Evolutionary conservation across 1,140 invertebrate species (phyloP), one percentile per base, ranked within the genome.

Genomic region (Lysiphlebus fabarum): DNA sequence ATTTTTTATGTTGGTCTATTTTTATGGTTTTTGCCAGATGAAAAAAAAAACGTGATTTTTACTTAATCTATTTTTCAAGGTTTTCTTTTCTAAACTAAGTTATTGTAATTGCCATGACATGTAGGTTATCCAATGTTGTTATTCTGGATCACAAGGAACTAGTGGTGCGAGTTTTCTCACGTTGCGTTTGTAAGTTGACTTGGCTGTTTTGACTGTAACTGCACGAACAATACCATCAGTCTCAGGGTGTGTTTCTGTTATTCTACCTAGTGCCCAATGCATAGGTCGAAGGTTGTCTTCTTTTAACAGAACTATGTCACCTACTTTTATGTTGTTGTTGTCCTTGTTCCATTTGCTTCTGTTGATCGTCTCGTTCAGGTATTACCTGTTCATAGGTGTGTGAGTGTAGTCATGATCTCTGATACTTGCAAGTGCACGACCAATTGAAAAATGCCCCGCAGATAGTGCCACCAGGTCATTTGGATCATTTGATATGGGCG

Each of bases 311-410:
- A 53, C 51, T 2, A 53, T 7, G 0, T 37, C 7, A 0, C 40
- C 17, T 14, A 1, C 8, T 1, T 26, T 14, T 6, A 42, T 17
- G 9, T 47, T n/a, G 12, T 47, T 44, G 4, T 12, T 10, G 0
- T 44, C 40, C n/a, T 8, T 53, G 3, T 33, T 26, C 55, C 55
- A 56, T 33, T 56, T 33, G 34, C 11, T 10, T 47, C 55, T 10
- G 10, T 7, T 34, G 38, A 6, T 56, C 11, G 48, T n/a, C 9
- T 56, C n/a, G 1, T 43, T 45, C 7, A 53, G 12, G 10, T 53
- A 53, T 38, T 59, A 26, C 5, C 34, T 4, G 26, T 56, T 56
- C 8, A 2, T 10, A 11, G 55, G 45, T 12, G 41, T 56, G 8
- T 48, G 2, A 5, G n/a, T 10, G 36, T n/a, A 56, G 38, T 47